Conservation (phyloP, 2,888 invertebrate species). For the Tryphoninae sp. region DNA sequence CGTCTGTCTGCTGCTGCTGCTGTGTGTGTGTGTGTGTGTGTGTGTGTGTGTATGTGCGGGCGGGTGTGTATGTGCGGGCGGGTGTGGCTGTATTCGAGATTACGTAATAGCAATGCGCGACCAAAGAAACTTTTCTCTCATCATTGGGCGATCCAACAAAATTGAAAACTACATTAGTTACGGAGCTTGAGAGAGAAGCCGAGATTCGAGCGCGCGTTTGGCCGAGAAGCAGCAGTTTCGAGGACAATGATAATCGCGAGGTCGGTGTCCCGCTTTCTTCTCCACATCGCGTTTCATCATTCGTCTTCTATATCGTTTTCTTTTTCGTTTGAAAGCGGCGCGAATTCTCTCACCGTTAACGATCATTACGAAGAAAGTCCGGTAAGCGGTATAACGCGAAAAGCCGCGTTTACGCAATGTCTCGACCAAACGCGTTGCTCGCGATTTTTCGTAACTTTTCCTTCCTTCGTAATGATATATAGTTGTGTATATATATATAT, state of each 20-base stretch:
- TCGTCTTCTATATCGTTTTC: neutral
- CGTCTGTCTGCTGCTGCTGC: too few species aligned
- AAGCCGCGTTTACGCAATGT: neutral
- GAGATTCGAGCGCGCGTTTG: too few species aligned
- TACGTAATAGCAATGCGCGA: neutral
- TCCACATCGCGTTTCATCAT: neutral
- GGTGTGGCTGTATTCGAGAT: neutral
- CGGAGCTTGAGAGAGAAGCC: too few species aligned
- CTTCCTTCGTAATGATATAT: conserved; percentile 32
- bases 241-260: too few species aligned
- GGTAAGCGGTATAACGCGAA: neutral
- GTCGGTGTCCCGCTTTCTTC: neutral
- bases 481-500: conserved; percentile 57
- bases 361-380: neutral
- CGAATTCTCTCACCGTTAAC: neutral
- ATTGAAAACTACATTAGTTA: neutral
- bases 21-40: neutral
- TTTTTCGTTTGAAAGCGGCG: too few species aligned
- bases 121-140: conserved; percentile 5
- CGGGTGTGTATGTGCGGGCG: neutral
- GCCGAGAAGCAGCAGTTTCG: too few species aligned
- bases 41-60: neutral
- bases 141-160: neutral
- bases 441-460: neutral
- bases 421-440: neutral